Evolutionary conservation across 2,113 vertebrate species (phyloP).

Genomic region (Paraplagusia blochii): DNA sequence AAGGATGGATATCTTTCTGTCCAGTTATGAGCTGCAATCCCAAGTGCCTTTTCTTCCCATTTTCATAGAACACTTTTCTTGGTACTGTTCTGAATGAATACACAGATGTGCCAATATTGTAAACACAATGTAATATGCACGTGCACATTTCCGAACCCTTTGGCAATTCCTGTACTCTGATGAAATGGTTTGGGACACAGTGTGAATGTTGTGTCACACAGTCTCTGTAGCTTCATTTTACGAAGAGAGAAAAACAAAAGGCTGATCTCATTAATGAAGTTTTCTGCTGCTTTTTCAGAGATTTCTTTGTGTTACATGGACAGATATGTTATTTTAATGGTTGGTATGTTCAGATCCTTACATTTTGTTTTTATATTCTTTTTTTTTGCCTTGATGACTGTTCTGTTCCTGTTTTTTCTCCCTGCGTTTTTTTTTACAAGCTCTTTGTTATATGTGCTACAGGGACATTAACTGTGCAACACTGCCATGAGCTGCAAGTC

Average conservation of each 20-base stretch:
- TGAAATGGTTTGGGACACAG: conserved; percentile 4
- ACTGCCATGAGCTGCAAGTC: no score
- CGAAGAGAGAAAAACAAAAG: conserved; percentile 25
- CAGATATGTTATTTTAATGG: conserved; percentile 19
- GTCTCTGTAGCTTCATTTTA: no score
- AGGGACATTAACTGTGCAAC: no score
- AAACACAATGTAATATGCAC: conserved; percentile 15
- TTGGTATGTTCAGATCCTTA: conserved; percentile 39
- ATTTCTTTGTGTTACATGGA: conserved; percentile 12
- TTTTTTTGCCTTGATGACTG: no score
- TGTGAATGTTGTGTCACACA: conserved; percentile 9
- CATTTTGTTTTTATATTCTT: conserved; percentile 19
- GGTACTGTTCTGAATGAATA: no score
- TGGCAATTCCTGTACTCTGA: conserved; percentile 7
- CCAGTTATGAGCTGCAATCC: no score
- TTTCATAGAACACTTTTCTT: not conserved
- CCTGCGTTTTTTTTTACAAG: no score
- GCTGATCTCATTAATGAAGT: conserved; percentile 20
- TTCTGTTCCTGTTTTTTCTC: no score
- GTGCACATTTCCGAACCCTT: not conserved
- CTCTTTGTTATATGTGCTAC: no score
- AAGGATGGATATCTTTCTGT: no score
- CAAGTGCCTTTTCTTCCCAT: not conserved
- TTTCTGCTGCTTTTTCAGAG: conserved; percentile 28
- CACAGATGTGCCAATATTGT: conserved; percentile 1